Percentiles rank a stretch among this genome's conserved stretches.
Conservation (phyloP, 2,888 invertebrate genomes). For the Synergus japonicus region DNA sequence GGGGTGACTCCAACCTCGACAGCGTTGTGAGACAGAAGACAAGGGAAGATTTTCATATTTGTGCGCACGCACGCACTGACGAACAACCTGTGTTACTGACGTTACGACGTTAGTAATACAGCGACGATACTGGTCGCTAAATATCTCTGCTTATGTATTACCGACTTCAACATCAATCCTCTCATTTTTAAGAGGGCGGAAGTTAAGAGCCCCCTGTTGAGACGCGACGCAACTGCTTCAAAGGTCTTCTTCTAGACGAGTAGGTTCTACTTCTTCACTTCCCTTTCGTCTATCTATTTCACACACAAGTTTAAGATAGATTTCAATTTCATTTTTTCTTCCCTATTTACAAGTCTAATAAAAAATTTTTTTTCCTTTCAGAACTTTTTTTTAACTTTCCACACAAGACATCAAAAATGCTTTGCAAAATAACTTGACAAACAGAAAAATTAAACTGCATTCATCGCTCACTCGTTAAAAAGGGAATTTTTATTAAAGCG, state of each 20-base stretch:
- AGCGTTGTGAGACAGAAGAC: slow-evolving; percentile 42
- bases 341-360: no score
- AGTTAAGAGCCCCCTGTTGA: slow-evolving; percentile 68
- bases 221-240: slow-evolving; percentile 68
- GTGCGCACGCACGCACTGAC: slow-evolving; percentile 37
- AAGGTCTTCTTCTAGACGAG: slow-evolving; percentile 60
- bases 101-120: background rate
- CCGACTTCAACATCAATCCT: slow-evolving; percentile 48
- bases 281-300: slow-evolving; percentile 7
- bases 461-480: no score
- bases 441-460: no score
- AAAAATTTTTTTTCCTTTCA: no score
- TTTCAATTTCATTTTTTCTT: background rate
- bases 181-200: slow-evolving; percentile 55
- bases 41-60: background rate
- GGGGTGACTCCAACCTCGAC: slow-evolving; percentile 43
- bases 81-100: slow-evolving; percentile 14
- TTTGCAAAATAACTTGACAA: no score
- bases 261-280: slow-evolving; percentile 50
- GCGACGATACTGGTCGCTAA: slow-evolving; percentile 47
- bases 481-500: no score
- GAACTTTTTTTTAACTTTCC: no score
- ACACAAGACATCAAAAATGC: no score
- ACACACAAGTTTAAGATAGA: background rate
- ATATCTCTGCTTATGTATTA: slow-evolving; percentile 45